Evolutionary conservation across 2,113 vertebrate species (phyloP).

Genomic region (Poecilia latipinna): DNA sequence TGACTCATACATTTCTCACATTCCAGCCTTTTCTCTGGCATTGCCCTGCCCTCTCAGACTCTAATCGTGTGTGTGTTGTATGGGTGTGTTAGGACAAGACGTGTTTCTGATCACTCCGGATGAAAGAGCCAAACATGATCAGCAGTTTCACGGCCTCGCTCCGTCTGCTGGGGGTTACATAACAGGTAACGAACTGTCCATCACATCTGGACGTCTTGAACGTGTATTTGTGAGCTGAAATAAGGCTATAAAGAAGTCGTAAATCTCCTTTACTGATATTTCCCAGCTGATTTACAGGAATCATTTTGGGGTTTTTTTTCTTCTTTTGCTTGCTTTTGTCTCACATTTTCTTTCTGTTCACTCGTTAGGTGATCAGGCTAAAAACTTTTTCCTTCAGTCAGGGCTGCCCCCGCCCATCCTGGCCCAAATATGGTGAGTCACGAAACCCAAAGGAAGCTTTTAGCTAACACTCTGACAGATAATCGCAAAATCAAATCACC

Average conservation of each 20-base stretch:
- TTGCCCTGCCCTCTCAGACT: neutral
- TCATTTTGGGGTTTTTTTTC: neutral
- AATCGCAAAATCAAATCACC: no score
- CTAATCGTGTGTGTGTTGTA: neutral
- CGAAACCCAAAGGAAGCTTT: neutral
- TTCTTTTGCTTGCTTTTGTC: neutral
- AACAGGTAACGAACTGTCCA: conserved; percentile 81
- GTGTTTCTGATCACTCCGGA: conserved; percentile 96
- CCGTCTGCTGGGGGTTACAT: conserved; percentile 92
- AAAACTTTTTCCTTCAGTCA: conserved; percentile 98
- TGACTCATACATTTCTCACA: conserved; percentile 52
- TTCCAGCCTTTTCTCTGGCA: conserved; percentile 16
- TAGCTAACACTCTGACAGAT: no score
- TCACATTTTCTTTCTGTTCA: conserved; percentile 41
- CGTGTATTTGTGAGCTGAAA: neutral
- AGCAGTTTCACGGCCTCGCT: conserved; percentile 96
- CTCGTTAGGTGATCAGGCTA: conserved; percentile 93
- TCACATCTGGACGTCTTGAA: neutral
- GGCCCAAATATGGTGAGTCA: conserved; percentile 97
- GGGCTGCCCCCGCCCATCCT: conserved; percentile 95
- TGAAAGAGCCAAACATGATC: conserved; percentile 97
- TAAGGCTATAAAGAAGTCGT: neutral
- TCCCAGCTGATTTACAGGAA: neutral
- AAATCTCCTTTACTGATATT: neutral
- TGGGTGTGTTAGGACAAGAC: conserved; percentile 83